Evolutionary conservation across 2,888 invertebrate genomes (phyloP), one percentile per base, ranked within the genome.

Genomic region (Ophonus ardosiacus): DNA sequence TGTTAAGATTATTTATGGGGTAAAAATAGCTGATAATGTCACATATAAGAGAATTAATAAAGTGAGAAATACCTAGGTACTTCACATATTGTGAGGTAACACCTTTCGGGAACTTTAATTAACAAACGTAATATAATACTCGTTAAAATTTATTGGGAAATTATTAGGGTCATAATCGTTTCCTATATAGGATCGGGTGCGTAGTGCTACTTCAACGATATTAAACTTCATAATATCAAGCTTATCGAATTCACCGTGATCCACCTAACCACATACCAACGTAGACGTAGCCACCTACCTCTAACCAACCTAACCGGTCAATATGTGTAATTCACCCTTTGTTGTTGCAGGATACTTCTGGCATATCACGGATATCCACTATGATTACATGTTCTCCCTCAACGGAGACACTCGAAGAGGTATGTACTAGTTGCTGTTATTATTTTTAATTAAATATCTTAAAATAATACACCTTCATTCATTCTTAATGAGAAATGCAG

Each of bases 281-380:
- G 10, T 13, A 6, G 59, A 5, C n/a, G 18, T 21, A 65, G 71
- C 38, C 13, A 31, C 31, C 31, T 31, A 31, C 31, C 31, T 31
- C 8, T 31, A 7, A 65, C 31, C 10, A 7, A 65, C 31, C 10
- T 13, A 7, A 13, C 79, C 18, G 38, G 51, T 61, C 79, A 79
- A 21, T 65, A 38, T 51, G n/a, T 51, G 15, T 56, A 85, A 86
- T 87, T 88, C 43, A 7, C 18, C 10, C 51, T 74, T 87, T 86
- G 89, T 92, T 92, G 91, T 96, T 95, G 0, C 95, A 98, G 98
- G 97, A 88, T 97, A 96, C 91, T 98, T 98, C 92, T 98, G 98
- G 98, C 98, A 98, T 92, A 96, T 98, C 90, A 97, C 97, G 87
- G 98, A 98, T 91, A 95, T 98, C 88, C 98, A 98, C 91, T 96